These are phyloP conservation scores for Ianthella basta DNA, from an alignment of 37 sponge, comb jelly and placozoan species.

Conservation along the genomic window DNA sequence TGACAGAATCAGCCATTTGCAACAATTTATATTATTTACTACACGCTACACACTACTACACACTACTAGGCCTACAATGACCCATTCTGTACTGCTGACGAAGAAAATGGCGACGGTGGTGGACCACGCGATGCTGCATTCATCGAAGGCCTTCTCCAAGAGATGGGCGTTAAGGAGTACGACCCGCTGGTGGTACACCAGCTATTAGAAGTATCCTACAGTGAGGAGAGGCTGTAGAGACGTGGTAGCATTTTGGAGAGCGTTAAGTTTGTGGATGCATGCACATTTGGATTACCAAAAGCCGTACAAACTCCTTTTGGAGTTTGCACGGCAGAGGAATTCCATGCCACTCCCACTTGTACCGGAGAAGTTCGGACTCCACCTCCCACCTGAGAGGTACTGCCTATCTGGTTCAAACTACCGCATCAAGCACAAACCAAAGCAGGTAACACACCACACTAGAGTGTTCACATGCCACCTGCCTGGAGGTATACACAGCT, in stretches of 20 bases:
- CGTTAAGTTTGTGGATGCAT: background rate
- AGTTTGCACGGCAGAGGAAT: slow-evolving; percentile 93
- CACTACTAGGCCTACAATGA: background rate
- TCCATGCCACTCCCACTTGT: slow-evolving; percentile 90
- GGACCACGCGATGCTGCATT: slow-evolving; percentile 85
- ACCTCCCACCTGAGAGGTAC: slow-evolving; percentile 95
- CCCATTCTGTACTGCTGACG: background rate
- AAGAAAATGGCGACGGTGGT: slow-evolving; percentile 18
- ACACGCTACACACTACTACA: too few species aligned
- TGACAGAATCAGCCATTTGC: slow-evolving; percentile 39
- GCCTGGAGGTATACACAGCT: too few species aligned
- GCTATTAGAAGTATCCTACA: slow-evolving; percentile 90
- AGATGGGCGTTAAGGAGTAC: slow-evolving; percentile 92
- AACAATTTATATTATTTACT: background rate
- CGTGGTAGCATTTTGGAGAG: too few species aligned
- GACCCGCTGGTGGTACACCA: slow-evolving; percentile 88
- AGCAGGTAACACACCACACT: slow-evolving; percentile 40
- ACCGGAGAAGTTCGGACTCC: slow-evolving; percentile 91
- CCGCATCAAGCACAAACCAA: slow-evolving; percentile 64
- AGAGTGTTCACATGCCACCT: too few species aligned
- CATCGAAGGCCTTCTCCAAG: slow-evolving; percentile 86
- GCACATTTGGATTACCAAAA: background rate
- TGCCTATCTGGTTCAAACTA: slow-evolving; percentile 93
- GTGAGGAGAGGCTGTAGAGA: slow-evolving; percentile 45
- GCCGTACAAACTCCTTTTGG: slow-evolving; percentile 70